A percentile compares a stretch with the other conserved stretches of the same genome.
phyloP scores from a whole-genome alignment of 2,797 vertebrate genomes.

The Galagoides demidoff region DNA sequence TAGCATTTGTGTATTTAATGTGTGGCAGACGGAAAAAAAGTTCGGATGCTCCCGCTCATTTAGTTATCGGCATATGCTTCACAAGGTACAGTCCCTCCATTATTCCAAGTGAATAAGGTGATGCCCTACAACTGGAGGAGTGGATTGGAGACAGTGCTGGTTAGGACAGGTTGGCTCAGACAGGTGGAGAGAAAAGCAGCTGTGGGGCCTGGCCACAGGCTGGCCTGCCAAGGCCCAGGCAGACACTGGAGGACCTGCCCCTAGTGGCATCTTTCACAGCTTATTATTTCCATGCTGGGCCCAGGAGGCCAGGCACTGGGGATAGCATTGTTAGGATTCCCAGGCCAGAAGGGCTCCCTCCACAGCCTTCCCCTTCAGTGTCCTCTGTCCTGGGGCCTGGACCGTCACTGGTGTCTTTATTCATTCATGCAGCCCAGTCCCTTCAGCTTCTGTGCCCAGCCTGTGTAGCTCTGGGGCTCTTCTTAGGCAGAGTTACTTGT shows the following conservation, averaged over 20 bases:
- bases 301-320: too few species aligned
- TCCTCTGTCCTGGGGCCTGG: background rate
- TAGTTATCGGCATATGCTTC: background rate
- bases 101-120: background rate
- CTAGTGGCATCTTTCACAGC: background rate
- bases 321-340: background rate
- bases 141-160: background rate
- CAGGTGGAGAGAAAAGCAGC: background rate
- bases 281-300: too few species aligned
- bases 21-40: too few species aligned
- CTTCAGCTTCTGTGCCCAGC: background rate
- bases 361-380: background rate
- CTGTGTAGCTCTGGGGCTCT: background rate
- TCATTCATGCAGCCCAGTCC: background rate
- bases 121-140: background rate
- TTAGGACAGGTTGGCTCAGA: background rate
- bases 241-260: background rate
- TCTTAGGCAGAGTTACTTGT: background rate
- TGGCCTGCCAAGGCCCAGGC: background rate
- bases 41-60: background rate
- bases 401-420: fast-evolving
- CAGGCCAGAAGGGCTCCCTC: background rate
- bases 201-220: background rate
- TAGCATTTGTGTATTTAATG: too few species aligned
- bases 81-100: background rate